Conservation (phyloP, 2,113 vertebrate species). For the Dicrurus megarhynchus region DNA sequence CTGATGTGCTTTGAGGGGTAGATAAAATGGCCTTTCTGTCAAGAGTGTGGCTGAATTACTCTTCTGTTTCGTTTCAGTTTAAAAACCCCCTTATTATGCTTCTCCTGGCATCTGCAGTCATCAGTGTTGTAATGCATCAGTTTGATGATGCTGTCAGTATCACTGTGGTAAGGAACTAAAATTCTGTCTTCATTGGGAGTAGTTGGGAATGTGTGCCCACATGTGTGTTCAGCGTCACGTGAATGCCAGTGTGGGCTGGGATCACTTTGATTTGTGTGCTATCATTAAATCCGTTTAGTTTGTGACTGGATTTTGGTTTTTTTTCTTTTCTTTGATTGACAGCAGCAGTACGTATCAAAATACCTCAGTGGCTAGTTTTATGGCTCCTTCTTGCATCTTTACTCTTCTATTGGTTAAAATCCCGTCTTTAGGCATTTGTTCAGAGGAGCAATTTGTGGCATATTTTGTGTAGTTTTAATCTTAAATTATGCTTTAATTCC, state of each 20-base stretch:
- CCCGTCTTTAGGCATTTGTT: not conserved
- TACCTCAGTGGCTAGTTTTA: not conserved
- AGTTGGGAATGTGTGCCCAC: not conserved
- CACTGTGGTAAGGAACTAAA: conserved; percentile 87
- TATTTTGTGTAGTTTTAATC: not conserved
- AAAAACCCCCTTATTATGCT: conserved; percentile 98
- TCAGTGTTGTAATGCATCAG: conserved; percentile 97
- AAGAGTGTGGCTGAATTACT: conserved; percentile 20
- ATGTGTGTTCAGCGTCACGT: not conserved
- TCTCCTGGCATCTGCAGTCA: conserved; percentile 94
- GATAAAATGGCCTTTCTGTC: not conserved
- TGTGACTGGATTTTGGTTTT: not conserved
- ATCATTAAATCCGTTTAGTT: not conserved
- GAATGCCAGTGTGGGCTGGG: not conserved
- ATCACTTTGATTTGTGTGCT: not conserved
- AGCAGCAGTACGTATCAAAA: not conserved
- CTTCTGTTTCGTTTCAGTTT: conserved; percentile 81
- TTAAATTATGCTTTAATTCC: not conserved
- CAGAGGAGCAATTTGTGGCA: not conserved
- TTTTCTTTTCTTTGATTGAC: not conserved
- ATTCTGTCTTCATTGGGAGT: not conserved
- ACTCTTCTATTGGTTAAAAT: not conserved
- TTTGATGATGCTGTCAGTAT: conserved; percentile 99
- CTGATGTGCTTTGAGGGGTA: not conserved
- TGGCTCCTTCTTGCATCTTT: not conserved